Base-by-base conservation (phyloP, 2,888 invertebrate species). In the Holacanthella duospinosa region DNA sequence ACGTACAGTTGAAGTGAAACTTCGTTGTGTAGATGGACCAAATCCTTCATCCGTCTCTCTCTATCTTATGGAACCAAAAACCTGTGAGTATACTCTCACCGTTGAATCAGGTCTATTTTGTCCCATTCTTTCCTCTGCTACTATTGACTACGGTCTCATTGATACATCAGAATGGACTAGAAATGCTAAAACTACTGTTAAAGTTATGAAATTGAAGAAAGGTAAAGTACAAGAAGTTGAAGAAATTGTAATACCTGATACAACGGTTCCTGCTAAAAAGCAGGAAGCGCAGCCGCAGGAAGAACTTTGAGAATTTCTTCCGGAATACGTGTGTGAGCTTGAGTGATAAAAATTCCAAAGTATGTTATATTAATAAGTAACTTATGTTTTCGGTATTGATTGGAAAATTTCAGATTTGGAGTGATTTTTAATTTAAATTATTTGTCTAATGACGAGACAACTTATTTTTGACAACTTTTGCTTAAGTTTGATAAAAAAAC, bases 71-170 rank as follows among this genome's bases (percentile, higher is more conserved):
- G 97, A 97, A 76, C 95, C 96, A 0, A 85, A 86, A 75, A 87
- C 89, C 0, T 97, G 97, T 76, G 89, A 93, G 78, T 97, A 97
- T 76, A 86, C 93, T 61, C 79, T 99, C 60, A 91, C 89, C n/a
- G 91, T 97, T 0, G 95, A 96, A 76, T 93, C 95, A 0, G 87
- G 89, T 0, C 78, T 94, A 9, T 86, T 96, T 72, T 95, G 95
- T 78, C 85, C 89, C 74, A 84, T 95, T 68, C 77, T 94, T 60
- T 84, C 86, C 1, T 80, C 85, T 67, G 90, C 89, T 0, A 48
- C 48, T 9, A 91, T 94, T 77, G 85, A 88, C 28, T 81, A 87
- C 74, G 94, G 93, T 2, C 79, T 92, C 1, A 68, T 75, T 65
- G 67, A 72, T 63, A 66, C 68, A 9, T 58, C 58, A 3, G 21